Evolutionary conservation across 2,113 vertebrate species (phyloP).

Genomic region (Haemorhous mexicanus): DNA sequence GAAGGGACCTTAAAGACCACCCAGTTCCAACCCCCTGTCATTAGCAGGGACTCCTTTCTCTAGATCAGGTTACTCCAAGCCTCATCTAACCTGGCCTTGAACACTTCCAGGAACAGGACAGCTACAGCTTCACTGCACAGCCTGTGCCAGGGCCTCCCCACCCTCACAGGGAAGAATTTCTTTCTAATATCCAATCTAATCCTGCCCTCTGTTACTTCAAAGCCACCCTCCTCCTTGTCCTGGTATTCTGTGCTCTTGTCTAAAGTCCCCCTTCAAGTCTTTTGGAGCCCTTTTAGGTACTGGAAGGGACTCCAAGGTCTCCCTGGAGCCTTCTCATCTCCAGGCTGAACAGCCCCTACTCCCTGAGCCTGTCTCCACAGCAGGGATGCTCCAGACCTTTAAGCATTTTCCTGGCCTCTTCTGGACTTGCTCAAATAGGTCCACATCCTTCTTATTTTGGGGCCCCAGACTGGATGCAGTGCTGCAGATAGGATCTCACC

Average conservation of each 20-base stretch:
- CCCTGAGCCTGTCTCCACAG: background rate
- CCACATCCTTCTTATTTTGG: background rate
- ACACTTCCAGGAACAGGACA: background rate
- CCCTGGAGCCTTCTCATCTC: background rate
- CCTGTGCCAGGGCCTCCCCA: background rate
- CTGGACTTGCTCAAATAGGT: background rate
- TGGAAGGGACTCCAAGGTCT: background rate
- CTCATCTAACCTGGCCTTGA: background rate
- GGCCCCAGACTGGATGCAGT: background rate
- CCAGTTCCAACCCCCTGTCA: background rate
- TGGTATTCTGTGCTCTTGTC: background rate
- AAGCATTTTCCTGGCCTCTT: background rate
- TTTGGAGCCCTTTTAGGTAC: background rate
- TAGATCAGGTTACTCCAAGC: background rate
- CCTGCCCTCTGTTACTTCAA: background rate
- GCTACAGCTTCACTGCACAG: background rate
- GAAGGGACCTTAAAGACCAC: background rate
- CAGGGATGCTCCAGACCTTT: background rate
- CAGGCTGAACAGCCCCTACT: background rate
- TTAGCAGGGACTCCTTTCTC: background rate
- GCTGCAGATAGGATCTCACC: background rate
- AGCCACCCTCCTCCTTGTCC: background rate
- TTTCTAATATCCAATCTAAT: background rate
- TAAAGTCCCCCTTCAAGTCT: background rate
- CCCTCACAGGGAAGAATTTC: background rate